Evolutionary conservation across 2,797 vertebrate genomes (phyloP), one percentile per base, ranked within the genome.

Genomic region (Phataginus tricuspis): DNA sequence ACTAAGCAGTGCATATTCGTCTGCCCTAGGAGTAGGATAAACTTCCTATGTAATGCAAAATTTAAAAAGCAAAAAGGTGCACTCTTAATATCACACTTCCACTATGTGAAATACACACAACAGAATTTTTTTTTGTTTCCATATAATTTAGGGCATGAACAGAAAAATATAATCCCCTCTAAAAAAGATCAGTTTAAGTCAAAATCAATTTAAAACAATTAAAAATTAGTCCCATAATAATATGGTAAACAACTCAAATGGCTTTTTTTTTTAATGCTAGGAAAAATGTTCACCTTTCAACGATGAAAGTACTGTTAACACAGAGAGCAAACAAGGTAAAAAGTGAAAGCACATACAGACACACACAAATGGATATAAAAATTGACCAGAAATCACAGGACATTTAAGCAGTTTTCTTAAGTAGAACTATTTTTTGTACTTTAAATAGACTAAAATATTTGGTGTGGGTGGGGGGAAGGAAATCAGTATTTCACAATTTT

Each of bases 401-500:
- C 10, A 98, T 61, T 93, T 96, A 97, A 95, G 89, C 94, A 80
- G 92, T 97, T 98, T 94, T 94, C 94, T 96, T 92, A 97, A 93
- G 87, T 95, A 97, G 83, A 98, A 94, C 96, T 96, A 74, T 88
- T 97, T 97, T 97, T 95, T 91, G 63, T 80, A 91, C 95, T 97
- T 98, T 90, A 96, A 98, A 80, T 95, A 97, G 97, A 97, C 91
- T 96, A 79, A 98, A 96, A 97, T 97, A 97, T 94, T 96, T 93
- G 86, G 98, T 97, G 93, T 98, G 97, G 98, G 97, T 15, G 96
- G 91, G 69, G 39, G 53, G 21, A 97, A 85, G 94, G 68, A 80
- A 98, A 98, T 98, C 96, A 96, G 94, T 97, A 98, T 98, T 98
- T 98, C 98, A 98, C 98, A 98, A 98, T 98, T 98, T 98, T 96